Evolutionary conservation across 1,140 invertebrate species (phyloP).

Genomic region (Psix sp.): DNA sequence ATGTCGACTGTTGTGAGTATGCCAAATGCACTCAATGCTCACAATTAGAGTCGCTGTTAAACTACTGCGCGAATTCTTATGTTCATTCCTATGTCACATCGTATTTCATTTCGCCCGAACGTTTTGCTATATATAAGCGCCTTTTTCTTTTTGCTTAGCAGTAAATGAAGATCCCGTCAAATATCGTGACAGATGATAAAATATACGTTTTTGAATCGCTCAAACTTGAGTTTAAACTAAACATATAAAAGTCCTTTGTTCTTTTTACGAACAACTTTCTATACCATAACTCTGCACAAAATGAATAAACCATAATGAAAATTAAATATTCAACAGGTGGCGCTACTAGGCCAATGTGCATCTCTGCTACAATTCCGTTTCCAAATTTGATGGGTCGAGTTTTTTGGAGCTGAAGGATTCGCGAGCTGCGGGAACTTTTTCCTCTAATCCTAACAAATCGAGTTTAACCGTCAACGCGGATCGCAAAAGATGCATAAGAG

Average conservation of each 20-base stretch:
- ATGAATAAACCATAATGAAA: no score
- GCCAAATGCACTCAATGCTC: conserved; percentile 59
- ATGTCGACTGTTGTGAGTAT: conserved; percentile 64
- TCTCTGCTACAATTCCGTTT: no score
- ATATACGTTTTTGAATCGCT: no score
- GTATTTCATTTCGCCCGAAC: conserved; percentile 39
- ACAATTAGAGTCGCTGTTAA: conserved; percentile 62
- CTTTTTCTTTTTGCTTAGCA: no score
- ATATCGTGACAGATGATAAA: no score
- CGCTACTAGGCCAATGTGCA: no score
- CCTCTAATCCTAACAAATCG: conserved; percentile 76
- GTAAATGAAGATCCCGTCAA: no score
- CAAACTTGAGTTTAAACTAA: no score
- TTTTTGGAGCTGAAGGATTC: conserved; percentile 8
- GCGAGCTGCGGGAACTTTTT: conserved; percentile 37
- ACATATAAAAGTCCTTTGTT: no score
- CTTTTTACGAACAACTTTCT: no score
- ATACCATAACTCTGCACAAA: no score
- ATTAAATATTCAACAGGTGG: no score
- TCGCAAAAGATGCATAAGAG: conserved; percentile 49
- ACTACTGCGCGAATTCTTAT: conserved; percentile 56
- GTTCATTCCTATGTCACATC: conserved; percentile 45
- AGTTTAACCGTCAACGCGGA: conserved; percentile 70
- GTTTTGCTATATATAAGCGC: conserved; percentile 19
- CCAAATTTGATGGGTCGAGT: background rate